phyloP scores from a whole-genome alignment of 2,888 invertebrate genomes.

The Pyrrhia umbra region DNA sequence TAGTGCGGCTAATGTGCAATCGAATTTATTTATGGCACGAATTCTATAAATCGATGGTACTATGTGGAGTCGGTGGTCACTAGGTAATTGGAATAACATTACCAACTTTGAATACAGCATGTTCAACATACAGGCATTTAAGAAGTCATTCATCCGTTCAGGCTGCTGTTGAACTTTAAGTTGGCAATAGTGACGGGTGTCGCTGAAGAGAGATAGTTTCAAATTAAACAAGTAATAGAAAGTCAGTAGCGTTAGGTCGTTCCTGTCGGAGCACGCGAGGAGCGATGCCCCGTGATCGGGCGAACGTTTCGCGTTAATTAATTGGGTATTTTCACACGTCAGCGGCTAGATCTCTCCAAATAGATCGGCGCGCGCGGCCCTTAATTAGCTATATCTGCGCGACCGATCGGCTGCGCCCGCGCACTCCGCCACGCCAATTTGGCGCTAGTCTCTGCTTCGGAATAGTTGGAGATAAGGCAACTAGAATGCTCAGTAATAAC shows the following conservation, averaged over 20 bases:
- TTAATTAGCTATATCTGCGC: conserved; percentile 88
- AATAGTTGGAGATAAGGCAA: conserved; percentile 83
- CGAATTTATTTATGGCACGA: conserved; percentile 69
- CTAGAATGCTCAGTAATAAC: conserved; percentile 88
- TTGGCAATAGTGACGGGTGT: conserved; percentile 50
- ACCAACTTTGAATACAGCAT: conserved; percentile 32
- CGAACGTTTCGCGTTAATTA: conserved; percentile 87
- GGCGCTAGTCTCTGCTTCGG: conserved; percentile 84
- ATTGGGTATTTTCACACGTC: conserved; percentile 91
- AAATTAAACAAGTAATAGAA: conserved; percentile 75
- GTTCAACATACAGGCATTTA: conserved; percentile 3
- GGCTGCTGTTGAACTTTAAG: conserved; percentile 16
- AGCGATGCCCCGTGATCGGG: conserved; percentile 79
- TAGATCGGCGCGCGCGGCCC: conserved; percentile 88
- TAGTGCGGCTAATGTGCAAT: conserved; percentile 69
- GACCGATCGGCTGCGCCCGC: conserved; percentile 84
- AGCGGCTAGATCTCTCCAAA: conserved; percentile 88
- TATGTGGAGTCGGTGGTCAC: conserved; percentile 62
- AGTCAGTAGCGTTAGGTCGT: conserved; percentile 73
- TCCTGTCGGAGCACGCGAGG: conserved; percentile 82
- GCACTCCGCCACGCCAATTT: conserved; percentile 89
- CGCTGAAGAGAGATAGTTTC: conserved; percentile 67
- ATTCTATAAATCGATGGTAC: conserved; percentile 65
- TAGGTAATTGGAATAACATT: conserved; percentile 46
- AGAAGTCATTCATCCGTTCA: background rate